Base-by-base conservation (phyloP, 2,888 invertebrate genomes). In the Zeuzera pyrina region DNA sequence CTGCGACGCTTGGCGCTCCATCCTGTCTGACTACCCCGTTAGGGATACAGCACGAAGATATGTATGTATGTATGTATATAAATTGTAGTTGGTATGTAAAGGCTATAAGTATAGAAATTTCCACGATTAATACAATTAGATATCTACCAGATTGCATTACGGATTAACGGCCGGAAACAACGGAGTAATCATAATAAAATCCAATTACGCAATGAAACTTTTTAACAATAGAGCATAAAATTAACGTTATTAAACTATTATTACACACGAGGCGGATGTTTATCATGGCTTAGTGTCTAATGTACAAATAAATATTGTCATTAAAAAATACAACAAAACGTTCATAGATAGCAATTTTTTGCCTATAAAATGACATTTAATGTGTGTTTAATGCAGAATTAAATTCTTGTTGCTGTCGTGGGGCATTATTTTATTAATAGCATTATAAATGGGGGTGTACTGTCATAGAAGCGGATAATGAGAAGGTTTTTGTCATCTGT, bases 381-480 rank as follows among this genome's bases (percentile, higher is more conserved):
- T 72, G 71, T 70, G 52, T 56, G 58, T 67, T 68, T 68, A 65
- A 74, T 70, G 67, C 66, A 54, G 60, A 66, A 68, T 71, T 65
- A 68, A 63, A 60, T 51, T 53, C 41, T 53, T 57, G 57, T 57
- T 57, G 49, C 55, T 41, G 49, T 58, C 52, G 52, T 40, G 34
- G 43, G 39, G 47, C 56, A 70, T 77, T 72, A 76, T 76, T 64
- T 64, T 72, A 77, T 78, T 76, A 78, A 79, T 78, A 76, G 72
- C 70, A 77, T 72, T 77, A 74, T 74, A 78, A 81, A 78, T 76
- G 68, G 58, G 63, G 59, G 49, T 50, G 60, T 55, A 68, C 68
- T 74, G 72, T 70, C 67, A 60, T 57, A 55, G 51, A 42, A 50
- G 47, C 47, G 44, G 49, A 63, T 70, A 69, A 74, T 74, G 61